Percentiles rank a stretch among this genome's conserved stretches.
Evolutionary conservation across 2,797 vertebrate species (phyloP).

Genomic region (Mycteria americana): DNA sequence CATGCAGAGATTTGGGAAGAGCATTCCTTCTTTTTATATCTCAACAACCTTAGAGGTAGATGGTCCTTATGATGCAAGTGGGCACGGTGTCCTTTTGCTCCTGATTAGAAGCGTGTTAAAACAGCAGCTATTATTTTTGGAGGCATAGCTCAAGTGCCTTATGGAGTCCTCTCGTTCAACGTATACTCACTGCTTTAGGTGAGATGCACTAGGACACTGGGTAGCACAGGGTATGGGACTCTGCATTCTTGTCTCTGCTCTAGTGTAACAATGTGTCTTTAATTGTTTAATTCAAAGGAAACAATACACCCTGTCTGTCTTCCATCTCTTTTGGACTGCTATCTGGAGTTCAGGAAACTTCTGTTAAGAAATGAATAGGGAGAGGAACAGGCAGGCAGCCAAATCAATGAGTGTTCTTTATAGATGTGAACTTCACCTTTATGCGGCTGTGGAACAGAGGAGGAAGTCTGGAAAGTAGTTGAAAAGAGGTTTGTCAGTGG

Average conservation of each 20-base stretch:
- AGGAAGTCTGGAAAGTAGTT: background rate
- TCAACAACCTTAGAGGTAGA: background rate
- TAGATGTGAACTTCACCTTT: conserved; percentile 54
- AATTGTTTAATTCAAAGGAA: conserved; percentile 25
- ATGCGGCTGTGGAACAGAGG: background rate
- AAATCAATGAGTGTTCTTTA: conserved; percentile 9
- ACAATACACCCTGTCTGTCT: background rate
- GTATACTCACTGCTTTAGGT: background rate
- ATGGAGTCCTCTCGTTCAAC: background rate
- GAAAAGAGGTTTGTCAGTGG: background rate
- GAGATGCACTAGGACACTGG: background rate
- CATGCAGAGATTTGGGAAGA: background rate
- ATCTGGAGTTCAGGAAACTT: conserved; percentile 57
- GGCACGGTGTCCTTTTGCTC: background rate
- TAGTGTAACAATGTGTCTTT: background rate
- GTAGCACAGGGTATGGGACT: background rate
- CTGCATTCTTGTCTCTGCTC: background rate
- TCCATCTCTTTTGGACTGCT: background rate
- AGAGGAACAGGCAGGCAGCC: conserved; percentile 41
- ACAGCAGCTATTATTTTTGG: background rate
- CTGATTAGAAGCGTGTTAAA: background rate
- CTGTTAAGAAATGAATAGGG: conserved; percentile 28
- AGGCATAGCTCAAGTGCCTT: background rate
- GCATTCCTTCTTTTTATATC: background rate
- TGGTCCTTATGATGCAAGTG: background rate